Evolutionary conservation across 2,888 invertebrate genomes (phyloP).

Genomic region (Drosophila monieri): DNA sequence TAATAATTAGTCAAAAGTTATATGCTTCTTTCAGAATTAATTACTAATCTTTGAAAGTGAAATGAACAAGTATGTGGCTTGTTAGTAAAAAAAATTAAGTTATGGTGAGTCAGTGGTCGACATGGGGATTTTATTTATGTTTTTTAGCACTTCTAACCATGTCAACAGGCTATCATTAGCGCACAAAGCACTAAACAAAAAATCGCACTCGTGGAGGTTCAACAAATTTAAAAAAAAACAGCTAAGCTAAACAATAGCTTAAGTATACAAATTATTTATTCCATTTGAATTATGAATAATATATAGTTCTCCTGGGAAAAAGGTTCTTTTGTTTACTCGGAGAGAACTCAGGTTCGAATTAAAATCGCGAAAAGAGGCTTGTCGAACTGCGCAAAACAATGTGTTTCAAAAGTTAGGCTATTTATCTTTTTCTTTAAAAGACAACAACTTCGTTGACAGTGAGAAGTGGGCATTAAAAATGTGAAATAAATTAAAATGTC

Average conservation of each 20-base stretch:
- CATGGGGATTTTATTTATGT: slow-evolving; percentile 8
- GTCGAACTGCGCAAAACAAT: slow-evolving; percentile 1
- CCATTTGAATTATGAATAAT: not conserved
- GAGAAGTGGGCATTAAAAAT: not conserved
- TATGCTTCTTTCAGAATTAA: not conserved
- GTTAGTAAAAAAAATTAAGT: slow-evolving; percentile 14
- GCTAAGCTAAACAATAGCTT: not conserved
- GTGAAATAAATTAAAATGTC: not conserved
- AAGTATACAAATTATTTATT: slow-evolving; percentile 11
- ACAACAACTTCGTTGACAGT: not conserved
- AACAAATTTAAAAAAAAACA: not conserved
- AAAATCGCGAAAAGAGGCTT: slow-evolving; percentile 6
- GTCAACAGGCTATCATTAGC: slow-evolving; percentile 11
- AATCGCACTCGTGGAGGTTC: too few relatives aligned
- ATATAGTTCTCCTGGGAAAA: slow-evolving; percentile 1
- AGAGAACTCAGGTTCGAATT: not conserved
- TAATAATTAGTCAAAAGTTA: not conserved
- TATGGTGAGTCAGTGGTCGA: slow-evolving; percentile 6
- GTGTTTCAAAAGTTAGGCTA: not conserved
- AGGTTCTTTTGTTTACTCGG: slow-evolving; percentile 1
- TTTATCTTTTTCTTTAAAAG: not conserved
- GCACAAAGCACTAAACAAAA: slow-evolving; percentile 11
- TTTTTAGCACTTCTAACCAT: slow-evolving; percentile 26
- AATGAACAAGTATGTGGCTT: not conserved
- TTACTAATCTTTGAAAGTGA: not conserved